Conservation (phyloP, 2,888 invertebrate species). For the Spodoptera picta region DNA sequence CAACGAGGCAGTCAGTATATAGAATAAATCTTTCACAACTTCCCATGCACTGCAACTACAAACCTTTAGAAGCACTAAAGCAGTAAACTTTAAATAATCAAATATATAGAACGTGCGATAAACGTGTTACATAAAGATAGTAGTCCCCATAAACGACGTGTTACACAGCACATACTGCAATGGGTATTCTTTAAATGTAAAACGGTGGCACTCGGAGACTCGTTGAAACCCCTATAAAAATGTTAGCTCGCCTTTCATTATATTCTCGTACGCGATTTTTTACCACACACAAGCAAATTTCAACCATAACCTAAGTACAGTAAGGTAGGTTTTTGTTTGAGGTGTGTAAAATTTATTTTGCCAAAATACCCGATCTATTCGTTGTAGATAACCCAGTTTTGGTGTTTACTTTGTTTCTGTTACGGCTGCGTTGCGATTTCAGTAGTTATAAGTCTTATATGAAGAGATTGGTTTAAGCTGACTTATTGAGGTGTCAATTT, state of each 20-base stretch:
- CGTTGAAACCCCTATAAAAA: conserved; percentile 87
- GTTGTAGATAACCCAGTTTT: conserved; percentile 69
- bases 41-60: background rate
- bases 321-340: conserved; percentile 50
- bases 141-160: conserved; percentile 79
- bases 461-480: conserved; percentile 17
- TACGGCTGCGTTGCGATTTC: conserved; percentile 58
- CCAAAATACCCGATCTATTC: conserved; percentile 75
- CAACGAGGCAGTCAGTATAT: too few relatives aligned
- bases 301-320: conserved; percentile 56
- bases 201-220: conserved; percentile 80
- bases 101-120: conserved; percentile 36
- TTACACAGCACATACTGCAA: conserved; percentile 83
- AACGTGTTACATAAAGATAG: conserved; percentile 71
- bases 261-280: conserved; percentile 75
- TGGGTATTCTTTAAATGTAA: conserved; percentile 86
- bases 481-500: conserved; percentile 29
- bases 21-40: background rate
- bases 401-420: conserved; percentile 75
- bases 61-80: conserved; percentile 16
- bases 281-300: conserved; percentile 55
- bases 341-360: conserved; percentile 66
- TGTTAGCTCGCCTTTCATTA: conserved; percentile 87
- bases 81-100: conserved; percentile 40
- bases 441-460: conserved; percentile 53